Percentiles rank a stretch among this genome's conserved stretches.
Conservation (phyloP, 2,797 vertebrate species). For the Sebastes steindachneri region DNA sequence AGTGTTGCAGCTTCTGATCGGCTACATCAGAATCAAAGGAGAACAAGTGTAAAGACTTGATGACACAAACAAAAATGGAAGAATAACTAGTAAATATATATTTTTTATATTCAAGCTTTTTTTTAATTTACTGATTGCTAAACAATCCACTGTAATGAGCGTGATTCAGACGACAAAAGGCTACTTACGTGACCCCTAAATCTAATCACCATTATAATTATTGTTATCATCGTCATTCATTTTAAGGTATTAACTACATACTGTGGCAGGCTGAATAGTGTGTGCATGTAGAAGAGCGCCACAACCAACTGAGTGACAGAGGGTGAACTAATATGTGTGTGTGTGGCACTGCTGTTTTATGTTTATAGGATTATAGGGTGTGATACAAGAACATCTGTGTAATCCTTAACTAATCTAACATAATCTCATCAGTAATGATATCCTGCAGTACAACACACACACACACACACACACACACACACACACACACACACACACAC, state of each 20-base stretch:
- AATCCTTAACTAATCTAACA: constrained; percentile 81
- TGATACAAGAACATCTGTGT: constrained; percentile 76
- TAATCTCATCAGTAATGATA: constrained; percentile 82
- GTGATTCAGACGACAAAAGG: constrained; percentile 2
- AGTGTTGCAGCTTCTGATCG: not conserved
- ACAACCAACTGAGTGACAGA: constrained; percentile 3
- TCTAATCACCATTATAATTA: not conserved
- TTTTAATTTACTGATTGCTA: not conserved
- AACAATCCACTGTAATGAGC: not conserved
- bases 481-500: not conserved
- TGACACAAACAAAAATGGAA: not conserved
- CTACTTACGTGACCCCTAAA: not conserved
- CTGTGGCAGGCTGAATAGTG: not conserved
- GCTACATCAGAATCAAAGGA: not conserved
- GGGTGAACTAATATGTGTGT: not conserved
- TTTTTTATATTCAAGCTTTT: not conserved
- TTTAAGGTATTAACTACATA: not conserved
- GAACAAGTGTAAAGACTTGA: not conserved
- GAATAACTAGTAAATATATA: not conserved
- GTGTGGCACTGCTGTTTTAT: constrained; percentile 44
- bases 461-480: not conserved
- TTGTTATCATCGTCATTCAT: not conserved
- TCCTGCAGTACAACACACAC: constrained; percentile 1
- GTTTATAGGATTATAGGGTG: constrained; percentile 76
- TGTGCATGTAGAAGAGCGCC: not conserved